phyloP scores from a whole-genome alignment of 2,888 invertebrate species.

The Incurvaria masculella region DNA sequence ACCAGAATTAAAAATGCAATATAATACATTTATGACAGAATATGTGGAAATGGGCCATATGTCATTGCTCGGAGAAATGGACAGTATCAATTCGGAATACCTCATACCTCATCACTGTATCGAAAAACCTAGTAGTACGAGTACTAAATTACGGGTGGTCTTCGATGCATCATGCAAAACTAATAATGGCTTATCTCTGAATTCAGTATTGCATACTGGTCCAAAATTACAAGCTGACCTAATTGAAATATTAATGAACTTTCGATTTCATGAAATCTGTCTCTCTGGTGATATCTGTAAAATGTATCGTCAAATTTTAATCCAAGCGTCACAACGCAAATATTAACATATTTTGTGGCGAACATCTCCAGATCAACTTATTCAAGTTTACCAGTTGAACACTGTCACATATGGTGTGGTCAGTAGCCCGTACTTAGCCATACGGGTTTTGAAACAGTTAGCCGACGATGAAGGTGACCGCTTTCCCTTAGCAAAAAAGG shows the following conservation, averaged over 20 bases:
- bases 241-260: neutral
- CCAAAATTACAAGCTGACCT: constrained; percentile 7
- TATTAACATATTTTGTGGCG: constrained; percentile 6
- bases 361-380: neutral
- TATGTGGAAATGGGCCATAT: constrained; percentile 14
- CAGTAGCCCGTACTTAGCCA: constrained; percentile 3
- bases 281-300: constrained; percentile 5
- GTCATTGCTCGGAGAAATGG: neutral
- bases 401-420: constrained; percentile 7
- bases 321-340: neutral
- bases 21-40: constrained; percentile 10
- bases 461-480: constrained; percentile 2
- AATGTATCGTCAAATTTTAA: constrained; percentile 6
- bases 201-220: constrained; percentile 6
- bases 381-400: constrained; percentile 4
- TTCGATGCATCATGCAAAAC: constrained; percentile 4
- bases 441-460: constrained; percentile 4
- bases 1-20: neutral
- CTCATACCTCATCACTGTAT: constrained; percentile 1
- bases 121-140: neutral
- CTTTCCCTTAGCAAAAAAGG: neutral
- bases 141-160: neutral
- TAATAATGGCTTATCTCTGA: neutral
- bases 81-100: neutral
- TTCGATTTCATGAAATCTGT: neutral